Conservation (phyloP, 2,888 invertebrate species). For the Ormyrus pomaceus region DNA sequence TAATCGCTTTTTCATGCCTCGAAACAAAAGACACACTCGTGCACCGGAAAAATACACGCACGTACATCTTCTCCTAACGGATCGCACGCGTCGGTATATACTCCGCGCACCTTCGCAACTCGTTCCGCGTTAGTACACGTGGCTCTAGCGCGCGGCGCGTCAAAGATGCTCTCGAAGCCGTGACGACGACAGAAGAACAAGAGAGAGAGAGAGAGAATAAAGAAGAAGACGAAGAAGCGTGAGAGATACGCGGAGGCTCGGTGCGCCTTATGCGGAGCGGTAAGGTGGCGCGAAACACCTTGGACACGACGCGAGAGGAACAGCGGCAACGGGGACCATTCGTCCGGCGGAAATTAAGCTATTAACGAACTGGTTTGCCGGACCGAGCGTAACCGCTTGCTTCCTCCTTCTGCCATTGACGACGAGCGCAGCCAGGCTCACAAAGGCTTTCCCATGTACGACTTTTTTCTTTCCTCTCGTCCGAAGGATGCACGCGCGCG, state of each 20-base stretch:
- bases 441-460: slow-evolving; percentile 53
- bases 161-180: too few species aligned
- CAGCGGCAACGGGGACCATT: slow-evolving; percentile 1
- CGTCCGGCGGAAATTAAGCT: slow-evolving; percentile 60
- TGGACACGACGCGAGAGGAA: slow-evolving; percentile 39
- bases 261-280: slow-evolving; percentile 59
- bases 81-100: not conserved
- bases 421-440: slow-evolving; percentile 1
- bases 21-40: too few species aligned
- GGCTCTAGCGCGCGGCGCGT: too few species aligned
- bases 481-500: not conserved
- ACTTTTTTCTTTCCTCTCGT: slow-evolving; percentile 18
- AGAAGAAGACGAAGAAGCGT: slow-evolving; percentile 11
- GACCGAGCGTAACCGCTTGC: slow-evolving; percentile 53
- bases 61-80: not conserved
- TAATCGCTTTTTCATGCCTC: too few species aligned
- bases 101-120: too few species aligned
- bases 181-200: too few species aligned
- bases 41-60: not conserved
- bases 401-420: slow-evolving; percentile 48
- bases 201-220: not conserved
- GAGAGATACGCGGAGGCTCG: not conserved
- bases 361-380: slow-evolving; percentile 60
- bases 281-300: slow-evolving; percentile 63
- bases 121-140: not conserved